phyloP scores from a whole-genome alignment of 2,113 vertebrate species.

The Struthio camelus region DNA sequence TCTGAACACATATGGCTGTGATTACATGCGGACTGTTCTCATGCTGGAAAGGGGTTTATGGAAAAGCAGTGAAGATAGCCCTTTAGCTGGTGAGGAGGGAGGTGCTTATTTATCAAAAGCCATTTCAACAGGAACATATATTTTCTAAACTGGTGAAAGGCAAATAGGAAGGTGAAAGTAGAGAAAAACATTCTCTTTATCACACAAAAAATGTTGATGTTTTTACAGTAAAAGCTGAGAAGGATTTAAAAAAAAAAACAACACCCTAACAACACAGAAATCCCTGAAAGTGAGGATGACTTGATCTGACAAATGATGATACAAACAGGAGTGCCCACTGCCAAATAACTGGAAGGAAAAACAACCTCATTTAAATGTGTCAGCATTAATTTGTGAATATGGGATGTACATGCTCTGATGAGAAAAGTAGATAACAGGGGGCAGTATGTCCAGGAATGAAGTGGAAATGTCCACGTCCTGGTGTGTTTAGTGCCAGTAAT shows the following conservation, averaged over 20 bases:
- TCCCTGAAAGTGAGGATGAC: background rate
- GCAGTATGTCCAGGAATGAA: background rate
- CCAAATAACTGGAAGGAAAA: background rate
- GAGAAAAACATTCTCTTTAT: background rate
- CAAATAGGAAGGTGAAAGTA: background rate
- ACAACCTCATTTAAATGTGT: background rate
- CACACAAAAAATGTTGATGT: background rate
- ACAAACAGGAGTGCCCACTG: background rate
- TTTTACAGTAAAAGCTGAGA: background rate
- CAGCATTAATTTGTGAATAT: background rate
- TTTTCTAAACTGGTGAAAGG: background rate
- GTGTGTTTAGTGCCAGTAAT: background rate
- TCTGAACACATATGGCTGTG: too few relatives aligned
- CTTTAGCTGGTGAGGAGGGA: background rate
- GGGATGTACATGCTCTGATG: background rate
- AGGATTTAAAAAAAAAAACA: background rate
- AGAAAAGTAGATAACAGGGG: background rate
- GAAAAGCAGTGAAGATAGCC: rapidly evolving
- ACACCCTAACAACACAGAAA: background rate
- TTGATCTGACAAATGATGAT: background rate
- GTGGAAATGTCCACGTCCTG: background rate
- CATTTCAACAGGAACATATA: background rate
- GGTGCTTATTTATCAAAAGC: background rate
- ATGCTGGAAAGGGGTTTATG: background rate
- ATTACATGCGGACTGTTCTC: background rate